Base-by-base conservation (phyloP, 1,140 invertebrate genomes). In the Drosophila yakuba region DNA sequence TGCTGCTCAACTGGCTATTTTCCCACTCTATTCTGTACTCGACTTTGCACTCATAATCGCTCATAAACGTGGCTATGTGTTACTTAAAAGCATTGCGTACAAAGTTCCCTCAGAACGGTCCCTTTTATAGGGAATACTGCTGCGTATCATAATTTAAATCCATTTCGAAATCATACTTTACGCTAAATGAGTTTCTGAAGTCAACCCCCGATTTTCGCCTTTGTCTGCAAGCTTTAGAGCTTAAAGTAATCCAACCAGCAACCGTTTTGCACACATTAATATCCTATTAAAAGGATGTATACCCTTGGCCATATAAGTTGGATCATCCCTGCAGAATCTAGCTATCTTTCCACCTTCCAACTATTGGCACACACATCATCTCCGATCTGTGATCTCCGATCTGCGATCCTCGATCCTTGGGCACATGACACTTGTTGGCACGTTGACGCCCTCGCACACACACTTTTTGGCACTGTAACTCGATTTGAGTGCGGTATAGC, bases 391-490 rank as follows among this genome's bases (percentile, higher is more conserved):
- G 20, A 20, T 20, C 1, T 2, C 2, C 20, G 20, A 20, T 20
- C 20, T 20, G 1, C 20, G 20, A 20, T 20, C 20, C 20, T 20
- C 20, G 20, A 71, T 47, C 62, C 61, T 15, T 11, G 36, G 25
- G 32, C 58, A 74, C 78, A 73, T 68, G 74, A 91, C 89, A 91
- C 89, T 91, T 91, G 89, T 91, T 91, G 84, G 80, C 80, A 91
- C 80, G 78, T 91, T 81, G 85, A 91, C 89, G 80, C 89, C 85
- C 84, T 64, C 84, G 55, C 67, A 68, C 63, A 71, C 63, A 71
- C 63, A 71, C 64, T 67, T 69, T 84, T 81, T 86, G 78, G 83
- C 83, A 88, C 61, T 62, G 82, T 86, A 86, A 86, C 66, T 86
- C 79, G 45, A 78, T 82, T 88, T 86, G 74, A 86, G 81, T 74